Percentiles rank a stretch among this genome's conserved stretches.
phyloP scores from a whole-genome alignment of 2,888 invertebrate genomes.

The Melanostoma mellinum region DNA sequence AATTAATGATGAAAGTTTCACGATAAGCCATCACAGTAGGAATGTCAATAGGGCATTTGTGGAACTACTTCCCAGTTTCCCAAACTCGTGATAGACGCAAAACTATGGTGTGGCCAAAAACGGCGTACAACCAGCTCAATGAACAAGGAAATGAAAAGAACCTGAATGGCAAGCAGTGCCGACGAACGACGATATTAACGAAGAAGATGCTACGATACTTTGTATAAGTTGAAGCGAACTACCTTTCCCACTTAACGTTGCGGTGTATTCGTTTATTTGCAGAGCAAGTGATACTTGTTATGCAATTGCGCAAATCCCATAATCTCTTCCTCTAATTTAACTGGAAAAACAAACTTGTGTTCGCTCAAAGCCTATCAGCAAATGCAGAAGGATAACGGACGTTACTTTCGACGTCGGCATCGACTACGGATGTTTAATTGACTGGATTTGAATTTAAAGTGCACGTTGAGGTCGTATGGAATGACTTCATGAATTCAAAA shows the following conservation, averaged over 20 bases:
- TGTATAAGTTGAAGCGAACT: background rate
- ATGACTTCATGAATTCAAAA: too few species aligned
- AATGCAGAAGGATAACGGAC: slow-evolving; percentile 29
- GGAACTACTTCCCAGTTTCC: slow-evolving; percentile 62
- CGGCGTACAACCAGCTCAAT: slow-evolving; percentile 48
- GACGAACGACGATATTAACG: background rate
- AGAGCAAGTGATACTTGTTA: slow-evolving; percentile 38
- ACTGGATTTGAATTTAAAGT: background rate
- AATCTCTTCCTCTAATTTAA: slow-evolving; percentile 35
- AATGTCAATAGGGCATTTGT: slow-evolving; percentile 69
- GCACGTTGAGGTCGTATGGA: background rate
- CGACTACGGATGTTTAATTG: background rate
- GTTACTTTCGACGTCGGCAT: background rate
- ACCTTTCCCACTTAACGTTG: background rate
- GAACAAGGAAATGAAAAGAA: slow-evolving; percentile 64
- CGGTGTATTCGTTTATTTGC: slow-evolving; percentile 24
- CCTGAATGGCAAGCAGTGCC: slow-evolving; percentile 45
- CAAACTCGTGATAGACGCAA: slow-evolving; percentile 34
- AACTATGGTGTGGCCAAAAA: slow-evolving; percentile 23
- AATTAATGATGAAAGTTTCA: slow-evolving; percentile 69
- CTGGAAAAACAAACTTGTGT: slow-evolving; percentile 6
- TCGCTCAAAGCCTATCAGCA: background rate
- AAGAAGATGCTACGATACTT: slow-evolving; percentile 41
- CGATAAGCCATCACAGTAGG: slow-evolving; percentile 52
- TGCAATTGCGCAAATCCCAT: slow-evolving; percentile 19